phyloP scores from a whole-genome alignment of 30 jellyfish, hydroid and myxozoan species.

The Hydractinia echinata region DNA sequence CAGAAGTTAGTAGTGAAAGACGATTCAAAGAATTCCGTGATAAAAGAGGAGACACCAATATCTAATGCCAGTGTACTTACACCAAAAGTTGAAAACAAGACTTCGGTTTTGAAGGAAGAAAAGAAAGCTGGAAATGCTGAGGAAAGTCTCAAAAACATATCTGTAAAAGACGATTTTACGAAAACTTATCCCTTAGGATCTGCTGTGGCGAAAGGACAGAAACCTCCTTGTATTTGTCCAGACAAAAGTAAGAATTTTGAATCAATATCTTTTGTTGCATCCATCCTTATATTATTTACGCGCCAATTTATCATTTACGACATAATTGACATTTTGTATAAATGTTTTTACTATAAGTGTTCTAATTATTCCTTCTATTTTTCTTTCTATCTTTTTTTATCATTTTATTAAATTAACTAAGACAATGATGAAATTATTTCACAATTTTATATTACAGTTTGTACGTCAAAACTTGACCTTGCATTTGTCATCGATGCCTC shows the following conservation, averaged over 20 bases:
- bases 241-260: slow-evolving; percentile 62
- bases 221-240: slow-evolving; percentile 97
- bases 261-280: too few relatives aligned
- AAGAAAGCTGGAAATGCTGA: slow-evolving; percentile 11
- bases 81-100: background rate
- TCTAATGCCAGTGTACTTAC: too few relatives aligned
- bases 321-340: background rate
- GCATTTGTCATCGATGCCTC: slow-evolving; percentile 97
- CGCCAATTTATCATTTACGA: background rate
- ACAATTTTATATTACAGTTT: slow-evolving; percentile 44
- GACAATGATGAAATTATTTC: background rate
- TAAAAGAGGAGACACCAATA: slow-evolving; percentile 10
- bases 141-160: background rate
- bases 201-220: slow-evolving; percentile 75
- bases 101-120: slow-evolving; percentile 26
- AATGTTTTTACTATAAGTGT: background rate
- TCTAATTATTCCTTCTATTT: background rate
- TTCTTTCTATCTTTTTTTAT: background rate
- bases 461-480: slow-evolving; percentile 86
- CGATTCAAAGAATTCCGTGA: background rate
- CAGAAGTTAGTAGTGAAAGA: slow-evolving; percentile 15
- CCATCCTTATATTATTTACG: background rate
- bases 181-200: slow-evolving; percentile 60
- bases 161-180: slow-evolving; percentile 20
- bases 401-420: background rate